These are phyloP conservation scores for Nannoperca australis DNA, from an alignment of 2,797 vertebrate genomes.

Conservation along the genomic window DNA sequence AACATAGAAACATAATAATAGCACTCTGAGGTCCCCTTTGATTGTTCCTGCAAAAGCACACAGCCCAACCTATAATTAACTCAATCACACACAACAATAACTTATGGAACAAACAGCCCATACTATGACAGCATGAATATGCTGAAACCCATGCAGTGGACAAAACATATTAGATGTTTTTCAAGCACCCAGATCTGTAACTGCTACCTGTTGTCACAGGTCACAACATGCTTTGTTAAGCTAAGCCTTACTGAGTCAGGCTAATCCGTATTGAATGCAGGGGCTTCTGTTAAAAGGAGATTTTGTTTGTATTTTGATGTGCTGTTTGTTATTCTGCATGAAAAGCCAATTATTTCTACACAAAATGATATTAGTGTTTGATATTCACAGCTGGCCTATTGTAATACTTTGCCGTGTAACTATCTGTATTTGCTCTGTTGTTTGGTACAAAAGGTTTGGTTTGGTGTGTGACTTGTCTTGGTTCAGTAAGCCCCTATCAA, in stretches of 20 bases:
- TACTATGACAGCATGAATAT: neutral
- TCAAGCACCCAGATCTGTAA: slow-evolving; percentile 2
- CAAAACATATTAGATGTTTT: neutral
- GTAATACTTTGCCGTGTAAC: neutral
- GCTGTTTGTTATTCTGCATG: slow-evolving; percentile 21
- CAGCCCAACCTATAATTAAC: slow-evolving; percentile 7
- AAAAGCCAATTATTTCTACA: slow-evolving; percentile 14
- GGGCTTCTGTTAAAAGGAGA: slow-evolving; percentile 15
- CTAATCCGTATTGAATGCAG: slow-evolving; percentile 47
- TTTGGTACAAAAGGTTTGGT: neutral
- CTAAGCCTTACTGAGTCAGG: slow-evolving; percentile 43
- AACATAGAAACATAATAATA: slow-evolving; percentile 16
- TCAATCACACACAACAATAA: slow-evolving; percentile 25
- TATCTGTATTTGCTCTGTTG: neutral
- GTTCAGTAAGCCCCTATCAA: neutral
- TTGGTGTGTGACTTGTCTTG: neutral
- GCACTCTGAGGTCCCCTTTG: neutral
- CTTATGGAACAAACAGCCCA: neutral
- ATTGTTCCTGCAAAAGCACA: slow-evolving; percentile 13
- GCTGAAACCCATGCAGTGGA: neutral
- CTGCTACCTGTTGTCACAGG: slow-evolving; percentile 30
- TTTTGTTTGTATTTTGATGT: slow-evolving; percentile 32
- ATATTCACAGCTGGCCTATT: slow-evolving; percentile 11
- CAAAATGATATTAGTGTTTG: slow-evolving; percentile 24
- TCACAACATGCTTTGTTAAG: slow-evolving; percentile 25